Base-by-base conservation (phyloP, 2,113 vertebrate species). In the Syrmaticus mikado region DNA sequence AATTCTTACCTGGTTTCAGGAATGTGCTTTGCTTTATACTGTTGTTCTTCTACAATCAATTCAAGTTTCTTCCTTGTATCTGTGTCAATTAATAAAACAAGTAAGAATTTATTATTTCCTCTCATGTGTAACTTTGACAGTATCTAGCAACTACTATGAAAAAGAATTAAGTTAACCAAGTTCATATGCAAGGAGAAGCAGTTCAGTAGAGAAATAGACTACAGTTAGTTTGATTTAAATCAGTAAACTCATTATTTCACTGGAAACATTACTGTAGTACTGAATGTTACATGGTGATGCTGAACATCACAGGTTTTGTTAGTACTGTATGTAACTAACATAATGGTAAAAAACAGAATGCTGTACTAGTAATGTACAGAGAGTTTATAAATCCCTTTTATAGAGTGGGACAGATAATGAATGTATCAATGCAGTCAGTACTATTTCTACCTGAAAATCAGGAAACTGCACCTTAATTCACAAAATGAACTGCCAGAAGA, bases 1-100 rank as follows among this genome's bases (percentile, higher is more conserved):
- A 78, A 73, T 94, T 82, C 38, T 78, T 81, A 97, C 96, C 96
- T 93, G 83, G 36, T 21, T 87, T 90, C 81, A 82, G 71, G 41
- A 80, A 57, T 28, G 71, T 87, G 71, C 34, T 83, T 87, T 67
- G 36, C 18, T 62, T 86, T 76, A 38, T 67, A 38, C 41, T 82
- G 40, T 41, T 91, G 77, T 77, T 50, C 41, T 93, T 13, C 66
- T 88, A 76, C 80, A 77, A 55, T 2, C 72, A 34, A 40, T 87
- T 87, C 90, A 36, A 40, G 22, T 64, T 85, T 86, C 71, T 75
- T 92, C 21, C 15, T 30, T 24, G 64, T n/a, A 52, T 52, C 71
- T 91, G 77, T 41, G 76, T n/a, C 73, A 87, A n/a, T 67, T 38
- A 41, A 55, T 67, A 71, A 85, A 91, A 89, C 64, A 11, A 25